Conservation (phyloP, 2,888 invertebrate genomes). For the Drosophila longiperda region DNA sequence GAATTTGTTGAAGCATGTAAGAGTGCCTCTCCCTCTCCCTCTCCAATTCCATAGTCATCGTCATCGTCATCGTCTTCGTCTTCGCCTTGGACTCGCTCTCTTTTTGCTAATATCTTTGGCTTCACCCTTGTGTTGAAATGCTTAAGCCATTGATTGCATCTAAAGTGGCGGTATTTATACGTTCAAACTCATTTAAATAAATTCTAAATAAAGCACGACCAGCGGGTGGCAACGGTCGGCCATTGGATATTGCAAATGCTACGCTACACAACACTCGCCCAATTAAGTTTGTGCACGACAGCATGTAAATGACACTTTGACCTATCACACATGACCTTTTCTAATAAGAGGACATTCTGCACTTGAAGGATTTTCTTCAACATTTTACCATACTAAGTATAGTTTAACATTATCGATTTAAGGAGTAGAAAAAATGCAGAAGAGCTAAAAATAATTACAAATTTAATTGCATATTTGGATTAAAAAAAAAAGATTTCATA, state of each 20-base stretch:
- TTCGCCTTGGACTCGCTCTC: conserved; percentile 14
- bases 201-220: conserved; percentile 75
- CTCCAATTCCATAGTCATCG: background rate
- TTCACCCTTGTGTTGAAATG: conserved; percentile 74
- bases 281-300: conserved; percentile 69
- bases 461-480: background rate
- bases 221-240: conserved; percentile 18
- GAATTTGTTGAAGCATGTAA: conserved; percentile 81
- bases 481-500: too few species aligned
- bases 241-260: conserved; percentile 34
- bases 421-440: background rate
- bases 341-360: conserved; percentile 16
- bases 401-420: background rate
- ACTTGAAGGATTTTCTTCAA: conserved; percentile 10
- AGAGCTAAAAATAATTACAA: background rate
- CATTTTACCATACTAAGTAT: background rate
- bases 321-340: conserved; percentile 58
- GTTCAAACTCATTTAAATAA: conserved; percentile 78
- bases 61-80: conserved; percentile 2
- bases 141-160: conserved; percentile 80
- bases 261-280: conserved; percentile 57
- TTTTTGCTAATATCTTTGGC: conserved; percentile 61
- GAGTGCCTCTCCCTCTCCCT: conserved; percentile 43
- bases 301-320: conserved; percentile 62
- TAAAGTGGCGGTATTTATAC: conserved; percentile 79